phyloP scores from a whole-genome alignment of 2,113 vertebrate genomes.

The Esox niger region DNA sequence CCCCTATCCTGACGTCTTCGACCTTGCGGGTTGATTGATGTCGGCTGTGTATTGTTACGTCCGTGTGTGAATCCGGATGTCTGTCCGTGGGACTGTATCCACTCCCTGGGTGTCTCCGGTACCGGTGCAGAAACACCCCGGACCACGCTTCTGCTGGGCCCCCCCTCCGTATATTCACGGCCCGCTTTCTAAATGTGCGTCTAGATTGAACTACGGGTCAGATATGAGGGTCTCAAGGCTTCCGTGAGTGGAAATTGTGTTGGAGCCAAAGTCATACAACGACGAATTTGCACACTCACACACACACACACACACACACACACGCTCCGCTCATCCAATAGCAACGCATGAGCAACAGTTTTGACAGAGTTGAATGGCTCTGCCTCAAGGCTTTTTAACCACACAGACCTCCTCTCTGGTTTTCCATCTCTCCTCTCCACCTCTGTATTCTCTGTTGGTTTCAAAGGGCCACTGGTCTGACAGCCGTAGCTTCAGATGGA shows the following conservation, averaged over 20 bases:
- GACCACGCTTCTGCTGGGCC: not conserved
- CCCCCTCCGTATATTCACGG: not conserved
- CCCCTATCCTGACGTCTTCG: not conserved
- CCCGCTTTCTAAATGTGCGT: slow-evolving; percentile 24
- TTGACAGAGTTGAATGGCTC: slow-evolving; percentile 71
- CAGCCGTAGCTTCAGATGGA: too few species aligned
- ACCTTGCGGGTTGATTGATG: too few species aligned
- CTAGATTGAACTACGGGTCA: slow-evolving; percentile 48
- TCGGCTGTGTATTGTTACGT: too few species aligned
- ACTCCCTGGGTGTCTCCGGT: too few species aligned
- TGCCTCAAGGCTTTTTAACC: slow-evolving; percentile 63
- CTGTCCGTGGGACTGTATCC: too few species aligned
- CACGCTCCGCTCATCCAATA: slow-evolving; percentile 66
- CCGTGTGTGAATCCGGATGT: too few species aligned
- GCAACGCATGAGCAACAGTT: slow-evolving; percentile 66
- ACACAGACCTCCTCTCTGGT: slow-evolving; percentile 44
- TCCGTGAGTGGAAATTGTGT: slow-evolving; percentile 60
- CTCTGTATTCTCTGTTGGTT: not conserved
- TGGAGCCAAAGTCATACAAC: slow-evolving; percentile 65
- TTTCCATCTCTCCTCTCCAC: slow-evolving; percentile 37
- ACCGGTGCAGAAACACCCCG: not conserved
- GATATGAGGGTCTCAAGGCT: slow-evolving; percentile 55
- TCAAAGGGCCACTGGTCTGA: too few species aligned
- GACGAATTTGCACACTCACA: too few species aligned
- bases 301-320: too few species aligned